Conservation (phyloP, 2,888 invertebrate species). For the Nemotelus nigrinus region DNA sequence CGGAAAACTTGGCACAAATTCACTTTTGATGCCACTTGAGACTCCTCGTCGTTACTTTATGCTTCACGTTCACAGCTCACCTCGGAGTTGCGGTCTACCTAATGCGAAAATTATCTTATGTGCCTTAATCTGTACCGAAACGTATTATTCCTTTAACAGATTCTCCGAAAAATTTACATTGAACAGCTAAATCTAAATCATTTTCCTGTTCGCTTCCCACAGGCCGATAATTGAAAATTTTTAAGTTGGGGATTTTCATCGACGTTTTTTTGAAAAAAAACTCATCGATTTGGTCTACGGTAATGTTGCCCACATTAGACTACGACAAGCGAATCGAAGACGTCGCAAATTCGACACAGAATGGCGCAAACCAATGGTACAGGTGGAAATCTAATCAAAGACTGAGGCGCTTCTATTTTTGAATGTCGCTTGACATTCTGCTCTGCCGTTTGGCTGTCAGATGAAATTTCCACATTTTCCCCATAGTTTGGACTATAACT, state of each 20-base stretch:
- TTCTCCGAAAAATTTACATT: neutral
- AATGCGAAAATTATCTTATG: conserved; percentile 24
- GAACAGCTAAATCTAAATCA: neutral
- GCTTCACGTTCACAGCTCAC: neutral
- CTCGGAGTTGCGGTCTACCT: conserved; percentile 11
- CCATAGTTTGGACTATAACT: neutral
- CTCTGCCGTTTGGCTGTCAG: conserved; percentile 16
- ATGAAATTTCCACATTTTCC: conserved; percentile 25
- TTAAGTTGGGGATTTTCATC: too few species aligned
- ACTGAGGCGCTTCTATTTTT: conserved; percentile 44
- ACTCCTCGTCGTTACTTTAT: conserved; percentile 20
- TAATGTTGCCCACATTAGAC: neutral
- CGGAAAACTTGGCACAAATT: conserved; percentile 32
- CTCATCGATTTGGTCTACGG: too few species aligned
- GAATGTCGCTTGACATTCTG: conserved; percentile 30
- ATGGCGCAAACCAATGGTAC: conserved; percentile 5
- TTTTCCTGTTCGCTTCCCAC: neutral
- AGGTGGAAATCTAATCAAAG: conserved; percentile 37
- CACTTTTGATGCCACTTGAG: conserved; percentile 30
- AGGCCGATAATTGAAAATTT: too few species aligned
- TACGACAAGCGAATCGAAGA: conserved; percentile 18
- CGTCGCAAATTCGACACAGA: neutral
- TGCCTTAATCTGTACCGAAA: too few species aligned
- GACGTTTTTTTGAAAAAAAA: too few species aligned
- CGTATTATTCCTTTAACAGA: neutral